Evolutionary conservation across 53 echinoderm and acorn worm genomes (phyloP), one percentile per base, ranked within the genome.

Genomic region (Holothuria leucospilota): DNA sequence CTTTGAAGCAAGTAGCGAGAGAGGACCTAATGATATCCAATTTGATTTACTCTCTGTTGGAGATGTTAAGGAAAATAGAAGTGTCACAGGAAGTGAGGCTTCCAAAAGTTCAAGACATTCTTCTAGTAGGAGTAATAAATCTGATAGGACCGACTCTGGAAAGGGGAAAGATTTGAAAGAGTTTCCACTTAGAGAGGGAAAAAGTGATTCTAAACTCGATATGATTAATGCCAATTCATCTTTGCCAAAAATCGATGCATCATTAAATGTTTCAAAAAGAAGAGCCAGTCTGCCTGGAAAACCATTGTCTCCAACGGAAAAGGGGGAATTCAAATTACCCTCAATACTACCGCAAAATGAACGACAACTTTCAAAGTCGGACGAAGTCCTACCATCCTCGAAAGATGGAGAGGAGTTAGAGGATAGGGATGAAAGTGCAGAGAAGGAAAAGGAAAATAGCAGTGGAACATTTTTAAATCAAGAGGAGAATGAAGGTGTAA

Each of bases 291-390:
- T 25, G 2, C 49, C 51, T 2, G 75, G 75, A 52, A 75, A 75
- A 5, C 0, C 23, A 26, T 75, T 49, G 51, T 75, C 27, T 49
- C 21, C 34, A 49, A 52, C 49, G 4, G 12, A 20, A 20, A 27
- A 52, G 25, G 75, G 75, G 20, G 75, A 75, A 75, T 75, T 75
- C 15, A 75, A 75, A 24, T n/a, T 75, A 23, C 75, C 75, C 2
- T 46, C 52, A 23, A 24, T 75, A 49, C 6, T 8, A 26, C 56
- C 8, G 56, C 56, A 56, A 18, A 49, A 10, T 52, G 75, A 75
- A 20, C 40, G 51, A 24, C 25, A 49, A 20, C 40, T 52, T 46
- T 75, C 49, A 7, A 75, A 75, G 51, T 75, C 75, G 0, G 51
- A 49, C n/a, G 75, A 75, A 46, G n/a, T 75, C 5, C 49, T 49